phyloP scores from a whole-genome alignment of 2,113 vertebrate genomes.

The Petromus typicus region DNA sequence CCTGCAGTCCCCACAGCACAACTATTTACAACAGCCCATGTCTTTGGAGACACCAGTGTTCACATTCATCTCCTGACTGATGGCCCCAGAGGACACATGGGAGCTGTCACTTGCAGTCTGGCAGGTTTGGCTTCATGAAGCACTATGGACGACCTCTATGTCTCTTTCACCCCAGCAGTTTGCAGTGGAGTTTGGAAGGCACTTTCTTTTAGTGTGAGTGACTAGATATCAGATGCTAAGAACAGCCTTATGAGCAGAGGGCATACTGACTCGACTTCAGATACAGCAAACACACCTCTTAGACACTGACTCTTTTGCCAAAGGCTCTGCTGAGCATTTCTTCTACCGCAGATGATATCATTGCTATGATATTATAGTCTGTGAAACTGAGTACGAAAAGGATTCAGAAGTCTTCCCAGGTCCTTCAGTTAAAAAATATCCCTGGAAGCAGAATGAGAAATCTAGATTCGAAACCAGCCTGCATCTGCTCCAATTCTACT shows the following conservation, averaged over 20 bases:
- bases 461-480: background rate
- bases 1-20: background rate
- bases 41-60: accelerated
- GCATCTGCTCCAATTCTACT: background rate
- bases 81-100: background rate
- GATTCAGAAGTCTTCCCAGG: background rate
- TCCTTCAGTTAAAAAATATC: background rate
- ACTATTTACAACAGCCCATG: background rate
- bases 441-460: background rate
- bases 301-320: background rate
- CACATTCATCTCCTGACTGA: background rate
- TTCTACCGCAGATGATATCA: background rate
- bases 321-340: accelerated
- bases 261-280: background rate
- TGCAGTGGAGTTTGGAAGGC: background rate
- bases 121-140: background rate
- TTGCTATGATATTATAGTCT: background rate
- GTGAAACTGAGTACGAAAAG: background rate
- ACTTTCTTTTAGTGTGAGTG: constrained; percentile 44
- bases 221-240: background rate
- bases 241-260: background rate
- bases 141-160: background rate
- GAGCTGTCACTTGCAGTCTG: background rate
- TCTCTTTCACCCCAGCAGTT: background rate
- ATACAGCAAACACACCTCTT: background rate